Conservation (phyloP, 2,888 invertebrate species). For the Ectropis crepuscularia region DNA sequence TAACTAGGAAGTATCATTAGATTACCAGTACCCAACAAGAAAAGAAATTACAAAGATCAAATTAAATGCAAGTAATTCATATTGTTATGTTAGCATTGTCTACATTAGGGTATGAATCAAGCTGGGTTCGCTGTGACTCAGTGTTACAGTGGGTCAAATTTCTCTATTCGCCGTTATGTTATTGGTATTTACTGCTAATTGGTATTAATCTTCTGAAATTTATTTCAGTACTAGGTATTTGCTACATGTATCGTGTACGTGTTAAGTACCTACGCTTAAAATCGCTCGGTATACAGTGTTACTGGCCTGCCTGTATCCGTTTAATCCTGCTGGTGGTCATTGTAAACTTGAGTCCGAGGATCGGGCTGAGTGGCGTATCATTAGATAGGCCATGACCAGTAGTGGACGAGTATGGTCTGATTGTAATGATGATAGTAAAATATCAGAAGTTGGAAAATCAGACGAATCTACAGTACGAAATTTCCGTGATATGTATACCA, state of each 20-base stretch:
- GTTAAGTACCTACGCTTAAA: no score
- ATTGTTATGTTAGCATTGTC: slow-evolving; percentile 18
- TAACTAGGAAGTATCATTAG: slow-evolving; percentile 9
- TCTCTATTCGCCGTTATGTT: slow-evolving; percentile 14
- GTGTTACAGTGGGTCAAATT: slow-evolving; percentile 13
- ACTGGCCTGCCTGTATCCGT: no score
- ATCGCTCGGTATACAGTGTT: no score
- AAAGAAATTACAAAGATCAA: slow-evolving; percentile 19
- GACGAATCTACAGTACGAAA: no score
- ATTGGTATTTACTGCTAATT: slow-evolving; percentile 6
- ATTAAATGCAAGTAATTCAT: slow-evolving; percentile 14
- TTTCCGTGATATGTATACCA: no score
- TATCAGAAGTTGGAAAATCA: no score
- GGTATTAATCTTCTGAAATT: not conserved
- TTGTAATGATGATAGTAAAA: no score
- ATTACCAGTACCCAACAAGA: slow-evolving; percentile 20
- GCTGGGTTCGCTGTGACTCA: slow-evolving; percentile 13
- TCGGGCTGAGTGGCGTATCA: no score
- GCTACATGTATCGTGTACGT: not conserved
- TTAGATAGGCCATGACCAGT: no score
- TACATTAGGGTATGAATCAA: slow-evolving; percentile 19
- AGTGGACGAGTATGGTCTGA: no score
- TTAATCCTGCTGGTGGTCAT: no score
- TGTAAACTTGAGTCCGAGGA: no score
- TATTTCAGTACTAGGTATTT: slow-evolving; percentile 10